These are phyloP conservation scores for Drosophila bifasciata DNA, from an alignment of 1,140 invertebrate genomes.

Conservation along the genomic window DNA sequence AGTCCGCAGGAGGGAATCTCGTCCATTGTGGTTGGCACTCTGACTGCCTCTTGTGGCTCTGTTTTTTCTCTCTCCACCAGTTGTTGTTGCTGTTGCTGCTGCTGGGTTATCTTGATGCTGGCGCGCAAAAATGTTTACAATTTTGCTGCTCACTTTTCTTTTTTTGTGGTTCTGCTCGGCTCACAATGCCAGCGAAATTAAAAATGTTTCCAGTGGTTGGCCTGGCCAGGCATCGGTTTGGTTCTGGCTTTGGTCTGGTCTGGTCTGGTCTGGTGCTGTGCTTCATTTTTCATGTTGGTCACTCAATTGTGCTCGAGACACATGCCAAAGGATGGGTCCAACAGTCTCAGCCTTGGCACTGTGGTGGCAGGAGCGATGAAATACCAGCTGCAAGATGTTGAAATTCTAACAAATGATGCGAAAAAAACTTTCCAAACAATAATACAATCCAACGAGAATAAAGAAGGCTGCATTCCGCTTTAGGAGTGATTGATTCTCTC, in stretches of 20 bases:
- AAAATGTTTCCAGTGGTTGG: conserved; percentile 62
- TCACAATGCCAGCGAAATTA: conserved; percentile 73
- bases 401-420: conserved; percentile 3
- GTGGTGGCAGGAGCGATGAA: conserved; percentile 30
- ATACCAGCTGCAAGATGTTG: conserved; percentile 17
- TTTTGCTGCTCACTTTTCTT: conserved; percentile 64
- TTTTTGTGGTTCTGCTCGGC: conserved; percentile 17
- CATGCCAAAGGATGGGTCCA: conserved; percentile 66
- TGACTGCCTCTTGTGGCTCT: conserved; percentile 25
- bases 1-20: conserved; percentile 50
- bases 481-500: too few relatives aligned
- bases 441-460: too few relatives aligned
- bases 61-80: conserved; percentile 14
- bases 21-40: conserved; percentile 55
- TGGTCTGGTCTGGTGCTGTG: conserved; percentile 13
- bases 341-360: conserved; percentile 6
- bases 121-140: conserved; percentile 81
- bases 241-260: neutral
- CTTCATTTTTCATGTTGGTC: conserved; percentile 80
- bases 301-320: conserved; percentile 75
- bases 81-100: conserved; percentile 9
- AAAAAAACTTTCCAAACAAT: conserved; percentile 8
- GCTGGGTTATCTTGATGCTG: conserved; percentile 68
- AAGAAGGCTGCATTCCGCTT: neutral
- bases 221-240: conserved; percentile 13